Percentiles rank a stretch among this genome's conserved stretches.
phyloP scores from a whole-genome alignment of 2,113 vertebrate species.

The Hemibagrus wyckioides region DNA sequence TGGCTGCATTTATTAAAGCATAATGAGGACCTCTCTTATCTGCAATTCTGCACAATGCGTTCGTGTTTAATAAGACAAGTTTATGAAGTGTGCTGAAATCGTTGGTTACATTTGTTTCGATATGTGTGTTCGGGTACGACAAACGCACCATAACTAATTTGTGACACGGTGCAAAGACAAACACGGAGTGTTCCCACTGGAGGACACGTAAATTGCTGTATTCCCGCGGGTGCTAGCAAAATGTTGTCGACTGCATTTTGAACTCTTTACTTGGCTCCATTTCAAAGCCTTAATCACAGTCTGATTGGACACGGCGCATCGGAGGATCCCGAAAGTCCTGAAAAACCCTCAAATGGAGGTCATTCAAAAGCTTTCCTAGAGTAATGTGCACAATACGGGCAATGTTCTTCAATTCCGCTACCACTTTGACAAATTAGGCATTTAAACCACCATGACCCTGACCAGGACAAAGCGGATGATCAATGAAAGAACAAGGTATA shows the following conservation, averaged over 20 bases:
- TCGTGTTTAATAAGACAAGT: constrained; percentile 47
- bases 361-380: constrained; percentile 26
- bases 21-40: constrained; percentile 51
- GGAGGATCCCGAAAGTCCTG: not conserved
- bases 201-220: constrained; percentile 27
- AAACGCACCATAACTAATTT: constrained; percentile 40
- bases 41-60: constrained; percentile 43
- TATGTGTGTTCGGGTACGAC: constrained; percentile 15
- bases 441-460: not conserved
- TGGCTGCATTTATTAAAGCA: constrained; percentile 54
- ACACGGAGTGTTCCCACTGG: constrained; percentile 3
- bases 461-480: not conserved
- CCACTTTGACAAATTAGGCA: not conserved
- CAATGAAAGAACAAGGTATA: not conserved
- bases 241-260: constrained; percentile 7
- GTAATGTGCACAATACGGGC: too few relatives aligned
- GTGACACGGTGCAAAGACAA: constrained; percentile 34
- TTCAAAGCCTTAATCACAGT: not conserved
- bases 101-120: constrained; percentile 36
- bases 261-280: not conserved
- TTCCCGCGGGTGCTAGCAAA: constrained; percentile 17
- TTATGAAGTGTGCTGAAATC: constrained; percentile 44
- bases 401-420: not conserved
- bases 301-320: not conserved
- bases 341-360: constrained; percentile 14